Percentiles rank a stretch among this genome's conserved stretches.
These are phyloP conservation scores for Ceratitis capitata DNA, from an alignment of 1,140 invertebrate genomes.

Conservation along the genomic window DNA sequence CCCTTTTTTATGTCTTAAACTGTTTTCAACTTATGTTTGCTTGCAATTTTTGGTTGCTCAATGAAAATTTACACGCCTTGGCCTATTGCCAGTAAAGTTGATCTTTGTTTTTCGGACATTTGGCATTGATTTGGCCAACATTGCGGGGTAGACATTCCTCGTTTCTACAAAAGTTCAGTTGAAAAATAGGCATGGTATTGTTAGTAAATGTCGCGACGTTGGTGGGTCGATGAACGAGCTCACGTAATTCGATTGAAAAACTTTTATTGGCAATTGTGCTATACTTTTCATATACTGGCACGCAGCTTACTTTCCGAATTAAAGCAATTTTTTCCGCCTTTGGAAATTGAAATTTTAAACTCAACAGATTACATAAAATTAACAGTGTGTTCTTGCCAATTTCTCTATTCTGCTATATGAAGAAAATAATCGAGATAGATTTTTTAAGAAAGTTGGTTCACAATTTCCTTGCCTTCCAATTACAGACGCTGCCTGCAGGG, in stretches of 20 bases:
- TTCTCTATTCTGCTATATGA: too few species aligned
- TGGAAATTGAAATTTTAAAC: too few species aligned
- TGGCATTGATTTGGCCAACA: not conserved
- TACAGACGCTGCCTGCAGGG: too few species aligned
- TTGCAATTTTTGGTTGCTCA: not conserved
- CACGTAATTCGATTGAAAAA: slow-evolving; percentile 12
- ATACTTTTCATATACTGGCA: not conserved
- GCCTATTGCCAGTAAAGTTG: slow-evolving; percentile 56
- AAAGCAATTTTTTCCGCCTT: not conserved
- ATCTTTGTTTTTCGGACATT: slow-evolving; percentile 53
- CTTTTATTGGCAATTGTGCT: not conserved
- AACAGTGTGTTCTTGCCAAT: too few species aligned
- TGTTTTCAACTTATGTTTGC: not conserved
- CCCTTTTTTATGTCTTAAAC: not conserved
- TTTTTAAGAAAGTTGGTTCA: too few species aligned
- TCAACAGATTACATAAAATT: too few species aligned
- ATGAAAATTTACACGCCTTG: slow-evolving; percentile 42
- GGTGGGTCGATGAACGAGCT: not conserved
- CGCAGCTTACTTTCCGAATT: not conserved
- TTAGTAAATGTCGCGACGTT: not conserved
- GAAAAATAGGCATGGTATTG: not conserved
- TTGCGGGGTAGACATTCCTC: not conserved
- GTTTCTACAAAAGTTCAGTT: not conserved
- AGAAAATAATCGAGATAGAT: too few species aligned
- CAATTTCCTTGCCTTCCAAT: too few species aligned